A percentile compares a stretch with the other conserved stretches of the same genome.
Evolutionary conservation across 2,797 vertebrate species (phyloP).

Genomic region (Tokudaia tokunoshimensis): DNA sequence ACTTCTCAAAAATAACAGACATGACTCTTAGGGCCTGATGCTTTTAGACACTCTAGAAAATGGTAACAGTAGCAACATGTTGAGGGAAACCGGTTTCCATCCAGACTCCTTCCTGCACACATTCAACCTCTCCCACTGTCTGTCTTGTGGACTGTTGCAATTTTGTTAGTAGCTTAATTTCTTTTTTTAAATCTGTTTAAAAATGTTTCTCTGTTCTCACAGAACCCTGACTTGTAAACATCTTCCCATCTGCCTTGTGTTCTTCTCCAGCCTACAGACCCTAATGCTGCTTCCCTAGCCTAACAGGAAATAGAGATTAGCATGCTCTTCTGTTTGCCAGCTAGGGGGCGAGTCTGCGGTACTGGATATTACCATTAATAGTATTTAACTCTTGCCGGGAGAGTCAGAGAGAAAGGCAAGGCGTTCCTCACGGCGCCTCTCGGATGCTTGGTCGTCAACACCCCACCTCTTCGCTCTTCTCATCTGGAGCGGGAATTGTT

Average conservation of each 20-base stretch:
- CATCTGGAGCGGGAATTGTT: neutral
- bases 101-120: neutral
- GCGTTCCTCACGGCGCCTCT: neutral
- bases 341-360: neutral
- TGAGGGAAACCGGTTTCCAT: neutral
- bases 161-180: slow-evolving; percentile 49
- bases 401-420: slow-evolving; percentile 35
- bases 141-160: neutral
- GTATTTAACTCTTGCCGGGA: slow-evolving; percentile 32
- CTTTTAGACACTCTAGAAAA: slow-evolving; percentile 65
- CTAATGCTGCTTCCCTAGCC: neutral
- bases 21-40: slow-evolving; percentile 17
- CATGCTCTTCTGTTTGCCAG: neutral
- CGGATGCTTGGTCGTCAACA: neutral
- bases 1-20: slow-evolving; percentile 4
- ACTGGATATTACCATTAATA: neutral
- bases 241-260: neutral
- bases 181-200: neutral
- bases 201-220: slow-evolving; percentile 31
- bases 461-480: neutral
- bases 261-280: neutral
- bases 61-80: neutral
- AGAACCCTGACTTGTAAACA: slow-evolving; percentile 9
- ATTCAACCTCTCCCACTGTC: neutral
- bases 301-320: slow-evolving; percentile 4